Percentiles rank a stretch among this genome's conserved stretches.
phyloP scores from a whole-genome alignment of 1,140 invertebrate species.

The Bombus terrestris region DNA sequence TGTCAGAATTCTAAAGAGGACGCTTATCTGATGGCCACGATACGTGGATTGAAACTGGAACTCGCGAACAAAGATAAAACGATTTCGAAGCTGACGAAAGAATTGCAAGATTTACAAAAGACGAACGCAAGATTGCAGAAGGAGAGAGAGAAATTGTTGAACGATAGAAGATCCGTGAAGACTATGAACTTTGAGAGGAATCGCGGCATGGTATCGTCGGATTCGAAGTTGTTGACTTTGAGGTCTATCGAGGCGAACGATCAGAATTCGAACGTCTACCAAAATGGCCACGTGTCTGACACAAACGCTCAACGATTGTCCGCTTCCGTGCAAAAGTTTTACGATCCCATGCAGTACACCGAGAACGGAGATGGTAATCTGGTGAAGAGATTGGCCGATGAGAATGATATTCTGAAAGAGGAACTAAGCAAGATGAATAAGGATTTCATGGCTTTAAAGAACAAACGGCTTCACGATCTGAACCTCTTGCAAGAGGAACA shows the following conservation, averaged over 20 bases:
- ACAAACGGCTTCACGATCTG: constrained; percentile 89
- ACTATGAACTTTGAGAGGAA: constrained; percentile 68
- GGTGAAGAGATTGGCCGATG: constrained; percentile 81
- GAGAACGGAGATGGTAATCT: constrained; percentile 81
- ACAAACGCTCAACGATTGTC: constrained; percentile 79
- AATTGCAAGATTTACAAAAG: constrained; percentile 89
- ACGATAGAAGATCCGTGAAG: constrained; percentile 73
- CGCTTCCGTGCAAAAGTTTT: constrained; percentile 76
- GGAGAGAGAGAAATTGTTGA: constrained; percentile 86
- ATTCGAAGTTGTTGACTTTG: constrained; percentile 72
- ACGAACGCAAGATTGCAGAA: constrained; percentile 89
- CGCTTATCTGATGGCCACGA: constrained; percentile 89
- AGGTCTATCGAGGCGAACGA: constrained; percentile 75
- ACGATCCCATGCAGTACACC: constrained; percentile 81
- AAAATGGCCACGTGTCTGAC: constrained; percentile 80
- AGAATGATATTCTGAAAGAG: constrained; percentile 85
- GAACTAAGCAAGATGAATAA: constrained; percentile 85
- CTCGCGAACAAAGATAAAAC: constrained; percentile 88
- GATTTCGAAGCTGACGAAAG: constrained; percentile 87
- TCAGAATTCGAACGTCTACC: constrained; percentile 80
- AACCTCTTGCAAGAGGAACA: constrained; percentile 90
- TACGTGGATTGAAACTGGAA: constrained; percentile 89
- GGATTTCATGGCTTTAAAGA: constrained; percentile 88
- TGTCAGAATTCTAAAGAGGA: constrained; percentile 85
- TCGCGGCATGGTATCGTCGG: constrained; percentile 70